These are phyloP conservation scores for Therioaphis trifolii DNA, from an alignment of 2,888 invertebrate species.

Conservation along the genomic window DNA sequence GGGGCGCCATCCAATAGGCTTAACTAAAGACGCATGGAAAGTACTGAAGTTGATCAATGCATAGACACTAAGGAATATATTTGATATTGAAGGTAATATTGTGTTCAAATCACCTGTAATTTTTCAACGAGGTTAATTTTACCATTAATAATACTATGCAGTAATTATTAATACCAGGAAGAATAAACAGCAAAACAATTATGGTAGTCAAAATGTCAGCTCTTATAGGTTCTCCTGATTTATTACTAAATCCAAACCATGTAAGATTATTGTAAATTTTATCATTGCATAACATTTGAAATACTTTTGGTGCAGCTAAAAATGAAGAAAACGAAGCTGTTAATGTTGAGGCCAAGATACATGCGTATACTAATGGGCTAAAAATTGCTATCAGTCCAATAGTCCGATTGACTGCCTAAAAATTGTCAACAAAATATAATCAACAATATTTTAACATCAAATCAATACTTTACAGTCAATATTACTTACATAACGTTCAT, in stretches of 20 bases:
- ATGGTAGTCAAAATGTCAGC: conserved; percentile 59
- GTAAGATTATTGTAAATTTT: conserved; percentile 91
- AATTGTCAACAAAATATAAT: conserved; percentile 47
- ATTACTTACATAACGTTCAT: conserved; percentile 48
- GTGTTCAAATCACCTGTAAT: conserved; percentile 82
- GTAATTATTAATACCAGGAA: conserved; percentile 49
- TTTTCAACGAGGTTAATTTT: neutral
- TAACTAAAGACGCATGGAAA: conserved; percentile 90
- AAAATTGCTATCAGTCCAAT: conserved; percentile 85
- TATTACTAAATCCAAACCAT: conserved; percentile 77
- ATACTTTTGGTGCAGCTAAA: conserved; percentile 94
- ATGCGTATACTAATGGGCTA: conserved; percentile 94
- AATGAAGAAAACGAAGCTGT: conserved; percentile 96
- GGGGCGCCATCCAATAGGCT: conserved; percentile 89
- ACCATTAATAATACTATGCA: conserved; percentile 65
- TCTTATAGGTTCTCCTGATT: conserved; percentile 57
- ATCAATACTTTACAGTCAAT: neutral
- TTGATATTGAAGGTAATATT: conserved; percentile 92
- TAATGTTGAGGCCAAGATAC: conserved; percentile 96
- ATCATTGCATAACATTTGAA: conserved; percentile 94
- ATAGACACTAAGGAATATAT: conserved; percentile 93
- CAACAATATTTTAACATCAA: conserved; percentile 6
- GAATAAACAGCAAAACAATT: conserved; percentile 58
- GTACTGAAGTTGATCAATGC: conserved; percentile 94
- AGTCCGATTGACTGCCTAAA: conserved; percentile 72